Base-by-base conservation (phyloP, 1,140 invertebrate genomes). In the Belonocnema kinseyi region DNA sequence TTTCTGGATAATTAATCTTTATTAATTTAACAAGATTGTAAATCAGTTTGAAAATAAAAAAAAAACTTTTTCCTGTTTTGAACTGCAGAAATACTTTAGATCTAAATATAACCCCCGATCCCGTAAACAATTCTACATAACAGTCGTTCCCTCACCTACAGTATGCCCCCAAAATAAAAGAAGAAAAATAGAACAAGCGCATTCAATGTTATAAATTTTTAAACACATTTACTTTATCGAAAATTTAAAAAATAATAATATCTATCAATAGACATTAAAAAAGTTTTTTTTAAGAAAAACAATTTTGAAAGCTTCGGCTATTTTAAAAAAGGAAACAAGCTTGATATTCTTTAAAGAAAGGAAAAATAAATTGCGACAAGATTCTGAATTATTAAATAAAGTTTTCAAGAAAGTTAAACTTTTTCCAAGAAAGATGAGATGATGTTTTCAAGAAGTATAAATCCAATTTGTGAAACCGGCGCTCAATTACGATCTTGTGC, bases 111-210 rank as follows among this genome's bases (percentile, higher is more conserved):
- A 66, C n/a, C 8, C 40, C 0, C 26, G 14, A 66, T 66, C 61
- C 16, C 61, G 61, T 66, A 40, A 66, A 66, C 61, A 66, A 40
- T 40, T 40, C 61, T 40, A 66, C 21, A 66, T 66, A 66, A 66
- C 16, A 13, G 16, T 40, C 13, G 14, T 40, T 10, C 10, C 17
- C 33, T 33, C 40, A 3, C 40, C 5, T 40, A 66, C 13, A 10
- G 14, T 6, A 14, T 33, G 4, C 14, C 16, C 16, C 16, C 46
- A 33, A 16, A 33, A 14, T 58, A 13, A 33, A 3, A 66, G 7
- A 40, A 16, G 7, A 19, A 56, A 56, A 2, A 56, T n/a, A 8
- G 40, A 11, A 46, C 8, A 10, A 8, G 10, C 10, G 40, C 40
- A 46, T 11, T 11, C 10, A 40, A 17, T 26, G 40, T 66, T 14